A percentile compares a stretch with the other conserved stretches of the same genome.
Evolutionary conservation across 2,888 invertebrate species (phyloP).

Genomic region (Polymixis lichenea): DNA sequence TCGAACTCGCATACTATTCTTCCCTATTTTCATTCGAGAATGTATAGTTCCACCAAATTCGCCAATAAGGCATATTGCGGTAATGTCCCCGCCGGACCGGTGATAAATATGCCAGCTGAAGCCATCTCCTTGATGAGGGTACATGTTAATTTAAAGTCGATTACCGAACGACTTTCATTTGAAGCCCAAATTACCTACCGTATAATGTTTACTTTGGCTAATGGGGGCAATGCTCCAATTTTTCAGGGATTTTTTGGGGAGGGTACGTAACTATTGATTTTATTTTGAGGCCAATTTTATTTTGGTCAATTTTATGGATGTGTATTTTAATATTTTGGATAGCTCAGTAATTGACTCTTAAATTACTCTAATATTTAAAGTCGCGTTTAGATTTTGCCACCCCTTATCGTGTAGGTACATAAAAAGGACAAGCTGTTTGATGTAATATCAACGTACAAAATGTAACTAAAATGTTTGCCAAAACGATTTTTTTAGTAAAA

Average conservation of each 20-base stretch:
- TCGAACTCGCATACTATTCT: neutral
- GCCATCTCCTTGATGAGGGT: conserved; percentile 64
- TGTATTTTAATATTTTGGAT: neutral
- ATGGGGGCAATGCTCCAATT: conserved; percentile 23
- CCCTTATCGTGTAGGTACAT: neutral
- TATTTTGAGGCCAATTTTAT: neutral
- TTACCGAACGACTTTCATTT: conserved; percentile 60
- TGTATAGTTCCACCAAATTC: conserved; percentile 33
- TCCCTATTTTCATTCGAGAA: conserved; percentile 28
- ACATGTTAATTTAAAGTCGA: conserved; percentile 65
- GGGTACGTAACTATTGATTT: neutral
- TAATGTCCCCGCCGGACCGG: conserved; percentile 55
- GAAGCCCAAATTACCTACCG: conserved; percentile 47
- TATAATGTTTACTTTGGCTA: conserved; percentile 41
- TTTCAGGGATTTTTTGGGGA: conserved; percentile 13
- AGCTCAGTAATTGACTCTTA: neutral
- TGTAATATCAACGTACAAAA: no score
- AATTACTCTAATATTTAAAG: neutral
- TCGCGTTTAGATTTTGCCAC: neutral
- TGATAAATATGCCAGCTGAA: conserved; percentile 64
- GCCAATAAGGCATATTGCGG: conserved; percentile 59
- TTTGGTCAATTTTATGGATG: neutral
- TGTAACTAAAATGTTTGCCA: no score
- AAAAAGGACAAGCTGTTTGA: neutral
- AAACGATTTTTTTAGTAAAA: no score